Evolutionary conservation across 2,797 vertebrate species (phyloP), one percentile per base, ranked within the genome.

Genomic region (Rhodeus uyekii): DNA sequence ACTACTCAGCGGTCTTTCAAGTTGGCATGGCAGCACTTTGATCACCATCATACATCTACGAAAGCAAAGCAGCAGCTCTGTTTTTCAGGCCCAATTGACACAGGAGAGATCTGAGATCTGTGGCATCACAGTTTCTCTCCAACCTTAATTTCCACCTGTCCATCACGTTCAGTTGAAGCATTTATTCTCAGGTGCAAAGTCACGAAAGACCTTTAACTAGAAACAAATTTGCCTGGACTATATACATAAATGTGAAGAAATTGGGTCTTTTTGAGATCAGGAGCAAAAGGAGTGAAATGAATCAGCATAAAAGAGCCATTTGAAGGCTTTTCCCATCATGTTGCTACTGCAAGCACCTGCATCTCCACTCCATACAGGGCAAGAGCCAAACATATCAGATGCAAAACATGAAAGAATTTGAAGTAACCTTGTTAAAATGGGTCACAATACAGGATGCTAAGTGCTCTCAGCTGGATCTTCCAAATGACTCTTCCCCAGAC

Each of bases 21-120:
- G 75, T 84, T 68, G 71, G n/a, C 44, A 39, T 32, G 13, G 34
- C 38, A 67, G 53, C 32, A 39, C 76, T 83, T 89, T 84, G 85
- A 84, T 82, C 76, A 82, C 36, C 72, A 61, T 48, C 80, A 63
- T 75, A 39, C 68, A 84, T 69, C 68, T 63, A 46, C 24, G 65
- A 55, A 63, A 61, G 13, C 22, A n/a, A 13, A 68, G 12, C 10
- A 68, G 9, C 32, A 48, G 75, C 71, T 77, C 39, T 79, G 73
- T 39, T 76, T n/a, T 77, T 60, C 42, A 67, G 85, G 46, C n/a
- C 10, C 24, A 48, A 68, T 68, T 32, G 24, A 27, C 64, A 55
- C 9, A 5, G 14, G 24, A 79, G 48, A 34, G 50, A 7, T 39
- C 24, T 76, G 36, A 58, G 6, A 0, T 42, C 73, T 61, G 38